phyloP scores from a whole-genome alignment of 2,113 vertebrate genomes.

The Fregata magnificens region DNA sequence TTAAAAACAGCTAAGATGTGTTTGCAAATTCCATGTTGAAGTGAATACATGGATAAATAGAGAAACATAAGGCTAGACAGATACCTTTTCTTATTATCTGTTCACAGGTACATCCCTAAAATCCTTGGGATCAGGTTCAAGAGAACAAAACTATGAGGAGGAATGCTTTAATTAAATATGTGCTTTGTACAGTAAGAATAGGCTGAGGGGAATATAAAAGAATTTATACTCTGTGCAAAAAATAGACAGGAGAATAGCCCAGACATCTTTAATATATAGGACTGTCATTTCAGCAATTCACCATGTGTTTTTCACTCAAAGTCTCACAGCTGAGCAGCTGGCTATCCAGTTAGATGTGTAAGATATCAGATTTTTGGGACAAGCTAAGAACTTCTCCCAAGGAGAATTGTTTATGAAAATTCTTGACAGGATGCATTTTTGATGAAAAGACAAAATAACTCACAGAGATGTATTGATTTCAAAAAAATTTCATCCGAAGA shows the following conservation, averaged over 20 bases:
- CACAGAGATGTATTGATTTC: neutral
- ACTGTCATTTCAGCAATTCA: neutral
- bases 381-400: neutral
- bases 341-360: neutral
- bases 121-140: neutral
- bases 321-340: neutral
- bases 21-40: neutral
- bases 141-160: neutral
- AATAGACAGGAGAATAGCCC: neutral
- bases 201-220: neutral
- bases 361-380: neutral
- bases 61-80: neutral
- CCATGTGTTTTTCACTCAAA: neutral
- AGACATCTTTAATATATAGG: neutral
- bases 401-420: neutral
- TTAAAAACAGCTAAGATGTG: neutral
- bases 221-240: neutral
- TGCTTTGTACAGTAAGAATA: neutral
- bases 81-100: neutral
- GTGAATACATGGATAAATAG: neutral
- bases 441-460: neutral
- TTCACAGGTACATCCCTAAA: neutral
- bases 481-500: neutral
- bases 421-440: neutral
- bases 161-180: neutral